phyloP scores from a whole-genome alignment of 2,888 invertebrate species.

The Eucera pruinosa region DNA sequence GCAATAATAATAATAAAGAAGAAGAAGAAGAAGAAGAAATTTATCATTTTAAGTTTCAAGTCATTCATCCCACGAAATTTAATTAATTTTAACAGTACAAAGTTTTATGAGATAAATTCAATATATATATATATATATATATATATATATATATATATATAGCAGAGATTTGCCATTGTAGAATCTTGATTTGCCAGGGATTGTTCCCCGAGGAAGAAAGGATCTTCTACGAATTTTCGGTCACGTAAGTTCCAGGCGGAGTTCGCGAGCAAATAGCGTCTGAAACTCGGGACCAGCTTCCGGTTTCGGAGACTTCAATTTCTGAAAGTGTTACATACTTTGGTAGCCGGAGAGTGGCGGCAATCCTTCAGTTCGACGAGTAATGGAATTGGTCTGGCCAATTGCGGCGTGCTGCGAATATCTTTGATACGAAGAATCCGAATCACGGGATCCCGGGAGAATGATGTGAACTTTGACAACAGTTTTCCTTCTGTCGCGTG shows the following conservation, averaged over 20 bases:
- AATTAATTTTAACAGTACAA: too few relatives aligned
- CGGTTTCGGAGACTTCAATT: conserved; percentile 32
- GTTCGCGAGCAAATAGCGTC: conserved; percentile 3
- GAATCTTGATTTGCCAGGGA: background rate
- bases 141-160: too few relatives aligned
- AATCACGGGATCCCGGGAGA: background rate
- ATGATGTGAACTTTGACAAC: background rate
- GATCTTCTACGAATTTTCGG: conserved; percentile 19
- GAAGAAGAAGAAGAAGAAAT: too few relatives aligned
- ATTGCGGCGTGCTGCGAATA: conserved; percentile 22
- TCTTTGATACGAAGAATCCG: conserved; percentile 7
- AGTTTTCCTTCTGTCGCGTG: background rate
- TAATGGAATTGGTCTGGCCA: conserved; percentile 33
- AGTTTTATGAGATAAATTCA: too few relatives aligned
- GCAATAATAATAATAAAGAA: too few relatives aligned
- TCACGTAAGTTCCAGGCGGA: conserved; percentile 6
- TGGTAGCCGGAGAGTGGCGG: conserved; percentile 12
- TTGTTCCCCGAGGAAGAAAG: conserved; percentile 1
- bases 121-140: too few relatives aligned
- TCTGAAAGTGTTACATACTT: conserved; percentile 33
- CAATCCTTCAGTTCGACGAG: conserved; percentile 16
- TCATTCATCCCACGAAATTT: background rate
- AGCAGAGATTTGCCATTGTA: background rate
- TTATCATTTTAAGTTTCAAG: conserved; percentile 17
- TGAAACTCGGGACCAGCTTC: conserved; percentile 22